Evolutionary conservation across 2,888 invertebrate genomes (phyloP), one percentile per base, ranked within the genome.

Genomic region (Melieria omissa): DNA sequence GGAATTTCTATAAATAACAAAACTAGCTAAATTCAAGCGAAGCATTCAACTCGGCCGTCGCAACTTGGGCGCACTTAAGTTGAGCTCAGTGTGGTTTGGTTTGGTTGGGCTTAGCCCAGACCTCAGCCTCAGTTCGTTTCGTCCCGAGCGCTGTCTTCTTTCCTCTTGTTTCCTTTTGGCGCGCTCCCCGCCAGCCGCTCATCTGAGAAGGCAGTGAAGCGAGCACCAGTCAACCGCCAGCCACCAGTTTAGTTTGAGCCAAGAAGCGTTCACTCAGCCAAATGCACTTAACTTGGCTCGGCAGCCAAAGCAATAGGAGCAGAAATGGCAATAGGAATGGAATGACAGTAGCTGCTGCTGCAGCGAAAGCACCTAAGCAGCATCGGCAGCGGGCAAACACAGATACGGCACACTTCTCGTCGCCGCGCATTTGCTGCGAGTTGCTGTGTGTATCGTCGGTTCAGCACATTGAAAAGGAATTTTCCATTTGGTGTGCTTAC

Each of bases 1-100:
- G 58, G 67, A 72, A 72, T 72, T 72, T 63, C 72, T 67, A 64
- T 64, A 72, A 72, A 72, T 72, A 72, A 67, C 63, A 58, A 67
- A 67, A 72, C 46, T 63, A 66, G 65, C 65, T 54, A 65, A 66
- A 66, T 66, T 71, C 62, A 66, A 61, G 46, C 44, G 57, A n/a
- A 6, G 42, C 54, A 66, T 29, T 29, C 29, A 29, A 29, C 29
- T 29, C 29, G 29, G 29, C 29, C 29, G 29, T 29, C 29, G 29
- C 29, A 29, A 29, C 29, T 29, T 29, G 29, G 29, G 29, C 29
- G 29, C 29, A 29, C 29, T 29, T 29, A 29, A 29, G 29, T 29
- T 29, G 29, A 29, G 29, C 29, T 29, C 29, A 29, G 29, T 29
- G 29, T 29, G 29, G 29, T 29, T 29, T 29, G 29, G 29, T 29